Conservation (phyloP, 2,113 vertebrate species). For the Rhabdornis inornatus region DNA sequence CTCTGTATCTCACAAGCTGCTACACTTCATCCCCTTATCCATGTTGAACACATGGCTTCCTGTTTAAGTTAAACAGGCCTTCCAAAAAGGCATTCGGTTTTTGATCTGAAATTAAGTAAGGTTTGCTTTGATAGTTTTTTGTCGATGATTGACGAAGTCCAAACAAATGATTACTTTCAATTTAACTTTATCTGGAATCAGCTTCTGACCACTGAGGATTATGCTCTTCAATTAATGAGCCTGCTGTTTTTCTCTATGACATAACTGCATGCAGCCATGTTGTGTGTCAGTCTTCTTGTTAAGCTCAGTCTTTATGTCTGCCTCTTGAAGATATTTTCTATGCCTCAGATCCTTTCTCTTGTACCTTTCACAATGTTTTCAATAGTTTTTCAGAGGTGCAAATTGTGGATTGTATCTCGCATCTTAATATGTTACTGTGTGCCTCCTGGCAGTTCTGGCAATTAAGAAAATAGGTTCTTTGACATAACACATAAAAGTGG, state of each 20-base stretch:
- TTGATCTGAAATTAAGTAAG: conserved; percentile 40
- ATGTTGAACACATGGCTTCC: conserved; percentile 22
- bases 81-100: conserved; percentile 35
- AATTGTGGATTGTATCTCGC: not conserved
- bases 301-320: not conserved
- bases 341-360: not conserved
- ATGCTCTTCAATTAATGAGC: not conserved
- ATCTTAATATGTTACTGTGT: not conserved
- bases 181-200: conserved; percentile 16
- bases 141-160: not conserved
- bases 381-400: not conserved
- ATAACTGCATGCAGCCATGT: not conserved
- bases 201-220: not conserved
- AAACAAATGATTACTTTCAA: conserved; percentile 39
- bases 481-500: not conserved
- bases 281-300: not conserved
- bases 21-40: conserved; percentile 33
- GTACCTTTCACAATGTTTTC: not conserved
- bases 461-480: not conserved
- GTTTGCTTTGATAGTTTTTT: conserved; percentile 38
- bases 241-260: not conserved
- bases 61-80: conserved; percentile 40
- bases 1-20: conserved; percentile 55
- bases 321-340: not conserved
- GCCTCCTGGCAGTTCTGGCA: not conserved